Conservation (phyloP, 2,888 invertebrate species). For the Molorchus minor region DNA sequence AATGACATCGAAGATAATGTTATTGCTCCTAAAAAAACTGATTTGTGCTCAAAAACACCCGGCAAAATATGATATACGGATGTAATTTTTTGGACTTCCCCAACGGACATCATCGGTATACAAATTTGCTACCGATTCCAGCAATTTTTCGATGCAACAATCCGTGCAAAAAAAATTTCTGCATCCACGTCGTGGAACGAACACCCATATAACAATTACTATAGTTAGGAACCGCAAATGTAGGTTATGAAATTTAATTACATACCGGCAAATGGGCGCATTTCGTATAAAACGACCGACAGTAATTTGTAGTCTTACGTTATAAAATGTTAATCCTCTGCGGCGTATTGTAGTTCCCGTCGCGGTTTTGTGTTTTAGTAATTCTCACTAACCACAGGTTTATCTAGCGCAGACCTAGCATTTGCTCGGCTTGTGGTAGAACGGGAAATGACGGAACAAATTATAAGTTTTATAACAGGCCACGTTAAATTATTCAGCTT, state of each 20-base stretch:
- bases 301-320: slow-evolving; percentile 28
- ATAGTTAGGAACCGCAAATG: slow-evolving; percentile 19
- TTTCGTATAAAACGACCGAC: slow-evolving; percentile 21
- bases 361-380: slow-evolving; percentile 29
- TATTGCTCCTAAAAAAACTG: too few relatives aligned
- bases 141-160: too few relatives aligned
- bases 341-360: slow-evolving; percentile 21
- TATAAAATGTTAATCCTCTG: slow-evolving; percentile 30
- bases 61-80: too few relatives aligned
- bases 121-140: too few relatives aligned
- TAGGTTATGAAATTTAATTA: slow-evolving; percentile 23
- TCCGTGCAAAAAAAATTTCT: slow-evolving; percentile 24
- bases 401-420: slow-evolving; percentile 25
- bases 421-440: slow-evolving; percentile 17
- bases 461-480: slow-evolving; percentile 19
- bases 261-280: slow-evolving; percentile 18
- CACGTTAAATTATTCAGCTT: slow-evolving; percentile 13
- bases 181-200: slow-evolving; percentile 9
- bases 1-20: too few relatives aligned
- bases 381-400: slow-evolving; percentile 30
- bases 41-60: too few relatives aligned
- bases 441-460: slow-evolving; percentile 20
- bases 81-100: too few relatives aligned
- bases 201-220: slow-evolving; percentile 7
- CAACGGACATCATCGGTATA: too few relatives aligned